Conservation (phyloP, 2,797 vertebrate species). For the Peromyscus attwateri region DNA sequence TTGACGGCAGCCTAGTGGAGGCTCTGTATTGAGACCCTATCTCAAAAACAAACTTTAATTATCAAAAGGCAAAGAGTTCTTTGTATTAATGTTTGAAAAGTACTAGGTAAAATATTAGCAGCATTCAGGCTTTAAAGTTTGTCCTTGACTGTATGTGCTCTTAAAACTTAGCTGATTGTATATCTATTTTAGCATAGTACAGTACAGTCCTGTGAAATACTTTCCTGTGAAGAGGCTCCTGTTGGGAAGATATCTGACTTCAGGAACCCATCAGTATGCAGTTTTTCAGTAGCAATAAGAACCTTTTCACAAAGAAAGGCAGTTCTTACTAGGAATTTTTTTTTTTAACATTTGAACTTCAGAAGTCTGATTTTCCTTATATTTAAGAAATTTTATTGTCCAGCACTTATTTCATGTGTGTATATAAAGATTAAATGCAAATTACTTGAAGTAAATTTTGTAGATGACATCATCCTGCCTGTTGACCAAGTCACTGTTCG, state of each 20-base stretch:
- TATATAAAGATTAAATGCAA: slow-evolving; percentile 24
- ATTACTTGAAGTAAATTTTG: slow-evolving; percentile 46
- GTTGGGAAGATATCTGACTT: slow-evolving; percentile 36
- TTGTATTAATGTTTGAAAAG: slow-evolving; percentile 33
- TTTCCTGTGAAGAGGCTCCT: background rate
- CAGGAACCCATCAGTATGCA: background rate
- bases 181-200: slow-evolving; percentile 49
- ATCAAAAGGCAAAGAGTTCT: background rate
- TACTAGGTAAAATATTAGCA: slow-evolving; percentile 31
- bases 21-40: no score
- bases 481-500: slow-evolving; percentile 41
- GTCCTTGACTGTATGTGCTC: slow-evolving; percentile 22
- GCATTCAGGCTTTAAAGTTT: slow-evolving; percentile 33
- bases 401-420: slow-evolving; percentile 25
- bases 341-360: slow-evolving; percentile 31
- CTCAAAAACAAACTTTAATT: background rate
- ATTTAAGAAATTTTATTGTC: slow-evolving; percentile 34
- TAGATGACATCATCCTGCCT: slow-evolving; percentile 26
- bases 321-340: slow-evolving; percentile 5
- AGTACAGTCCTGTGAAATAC: background rate
- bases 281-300: background rate
- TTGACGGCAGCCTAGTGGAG: no score
- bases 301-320: slow-evolving; percentile 41
- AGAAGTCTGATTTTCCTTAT: slow-evolving; percentile 20
- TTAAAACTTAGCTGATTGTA: slow-evolving; percentile 18